Evolutionary conservation across 2,113 vertebrate species (phyloP).

Genomic region (Platichthys stellatus): DNA sequence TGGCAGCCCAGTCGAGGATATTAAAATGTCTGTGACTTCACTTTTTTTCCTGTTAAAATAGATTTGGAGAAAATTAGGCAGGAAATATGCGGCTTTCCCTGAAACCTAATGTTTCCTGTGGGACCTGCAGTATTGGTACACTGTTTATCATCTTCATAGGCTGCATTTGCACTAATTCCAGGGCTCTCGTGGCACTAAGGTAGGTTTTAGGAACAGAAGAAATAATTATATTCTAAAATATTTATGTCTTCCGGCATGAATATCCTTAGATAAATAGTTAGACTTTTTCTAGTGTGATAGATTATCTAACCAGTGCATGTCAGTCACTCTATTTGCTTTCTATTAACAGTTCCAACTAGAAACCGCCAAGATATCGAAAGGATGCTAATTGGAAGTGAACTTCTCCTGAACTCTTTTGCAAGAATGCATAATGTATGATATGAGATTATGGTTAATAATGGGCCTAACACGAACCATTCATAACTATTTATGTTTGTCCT

Average conservation of each 20-base stretch:
- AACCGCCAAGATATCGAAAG: neutral
- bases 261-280: too few relatives aligned
- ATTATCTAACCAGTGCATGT: neutral
- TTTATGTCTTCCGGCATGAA: conserved; percentile 7
- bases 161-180: conserved; percentile 35
- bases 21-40: conserved; percentile 65
- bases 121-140: conserved; percentile 53
- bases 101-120: conserved; percentile 65
- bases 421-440: neutral
- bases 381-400: neutral
- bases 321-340: neutral
- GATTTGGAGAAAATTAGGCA: conserved; percentile 65
- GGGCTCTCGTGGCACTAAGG: conserved; percentile 32
- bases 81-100: conserved; percentile 67
- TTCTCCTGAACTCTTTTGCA: neutral
- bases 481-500: conserved; percentile 17
- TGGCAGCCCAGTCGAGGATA: conserved; percentile 58
- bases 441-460: neutral
- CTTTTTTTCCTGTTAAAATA: conserved; percentile 44
- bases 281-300: too few relatives aligned
- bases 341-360: neutral
- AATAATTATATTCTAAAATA: neutral
- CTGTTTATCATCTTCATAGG: conserved; percentile 57
- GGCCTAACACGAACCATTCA: neutral
- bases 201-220: conserved; percentile 12